These are phyloP conservation scores for Phragmatobia fuliginosa DNA, from an alignment of 2,888 invertebrate genomes.

Conservation along the genomic window DNA sequence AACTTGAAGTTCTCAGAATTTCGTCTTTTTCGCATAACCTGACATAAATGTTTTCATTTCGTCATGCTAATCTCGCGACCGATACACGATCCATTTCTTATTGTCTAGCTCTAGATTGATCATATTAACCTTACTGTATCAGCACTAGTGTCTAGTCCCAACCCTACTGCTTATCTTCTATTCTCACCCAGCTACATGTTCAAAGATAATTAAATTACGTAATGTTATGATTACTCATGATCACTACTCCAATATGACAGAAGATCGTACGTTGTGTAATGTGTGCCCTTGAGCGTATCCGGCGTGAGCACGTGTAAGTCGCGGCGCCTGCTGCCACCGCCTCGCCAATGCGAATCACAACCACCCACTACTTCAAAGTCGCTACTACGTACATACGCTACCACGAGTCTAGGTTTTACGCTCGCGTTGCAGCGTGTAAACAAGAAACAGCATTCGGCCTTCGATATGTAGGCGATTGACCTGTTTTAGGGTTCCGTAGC, in stretches of 20 bases:
- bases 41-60: too few relatives aligned
- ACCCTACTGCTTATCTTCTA: too few relatives aligned
- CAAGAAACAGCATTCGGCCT: slow-evolving; percentile 55
- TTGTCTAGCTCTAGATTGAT: too few relatives aligned
- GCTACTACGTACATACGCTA: background rate
- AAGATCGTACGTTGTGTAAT: slow-evolving; percentile 41
- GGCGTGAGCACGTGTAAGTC: slow-evolving; percentile 25
- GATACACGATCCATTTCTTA: too few relatives aligned
- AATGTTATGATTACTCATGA: slow-evolving; percentile 2
- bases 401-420: slow-evolving; percentile 43
- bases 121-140: background rate
- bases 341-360: background rate
- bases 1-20: too few relatives aligned
- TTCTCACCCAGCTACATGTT: too few relatives aligned
- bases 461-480: slow-evolving; percentile 60
- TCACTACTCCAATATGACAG: slow-evolving; percentile 14
- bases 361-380: slow-evolving; percentile 10
- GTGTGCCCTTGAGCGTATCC: slow-evolving; percentile 75
- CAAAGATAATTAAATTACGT: slow-evolving; percentile 2
- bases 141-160: background rate
- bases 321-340: slow-evolving; percentile 3
- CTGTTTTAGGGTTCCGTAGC: too few relatives aligned
- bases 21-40: too few relatives aligned
- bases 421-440: slow-evolving; percentile 52
- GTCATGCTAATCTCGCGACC: too few relatives aligned